Percentiles rank a stretch among this genome's conserved stretches.
Conservation (phyloP, 2,888 invertebrate species). For the Dusona sp. region DNA sequence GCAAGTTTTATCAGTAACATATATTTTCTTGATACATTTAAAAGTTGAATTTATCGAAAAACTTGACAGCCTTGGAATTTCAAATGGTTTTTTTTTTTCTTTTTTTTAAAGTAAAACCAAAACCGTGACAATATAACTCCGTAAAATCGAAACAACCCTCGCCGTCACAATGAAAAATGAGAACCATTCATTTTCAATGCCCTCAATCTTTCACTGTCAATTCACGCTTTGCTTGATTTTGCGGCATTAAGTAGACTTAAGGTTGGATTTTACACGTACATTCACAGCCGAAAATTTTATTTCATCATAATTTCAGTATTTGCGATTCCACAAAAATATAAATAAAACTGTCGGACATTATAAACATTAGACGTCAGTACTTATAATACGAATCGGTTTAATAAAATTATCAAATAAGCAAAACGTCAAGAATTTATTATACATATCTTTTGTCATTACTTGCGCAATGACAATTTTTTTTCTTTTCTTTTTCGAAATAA, state of each 20-base stretch:
- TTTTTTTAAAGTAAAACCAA: not conserved
- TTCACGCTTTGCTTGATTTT: not conserved
- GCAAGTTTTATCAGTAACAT: not conserved
- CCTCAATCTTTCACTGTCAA: conserved; percentile 9
- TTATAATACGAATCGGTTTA: not conserved
- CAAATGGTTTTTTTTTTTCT: not conserved
- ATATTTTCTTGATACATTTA: not conserved
- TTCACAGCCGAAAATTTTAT: not conserved
- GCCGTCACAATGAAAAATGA: not conserved
- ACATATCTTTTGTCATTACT: too few species aligned
- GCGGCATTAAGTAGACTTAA: not conserved
- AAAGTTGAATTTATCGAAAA: not conserved
- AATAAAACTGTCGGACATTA: too few species aligned
- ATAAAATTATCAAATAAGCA: too few species aligned
- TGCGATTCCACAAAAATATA: too few species aligned
- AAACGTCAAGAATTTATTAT: not conserved
- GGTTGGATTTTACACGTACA: not conserved
- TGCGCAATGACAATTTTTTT: too few species aligned
- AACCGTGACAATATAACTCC: not conserved
- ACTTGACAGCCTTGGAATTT: not conserved
- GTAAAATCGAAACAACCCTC: conserved; percentile 11
- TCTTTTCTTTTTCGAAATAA: too few species aligned
- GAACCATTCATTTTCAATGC: not conserved
- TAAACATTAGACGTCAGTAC: too few species aligned
- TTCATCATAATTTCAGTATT: too few species aligned